These are phyloP conservation scores for Prunella strophiata DNA, from an alignment of 2,797 vertebrate genomes.

Conservation along the genomic window DNA sequence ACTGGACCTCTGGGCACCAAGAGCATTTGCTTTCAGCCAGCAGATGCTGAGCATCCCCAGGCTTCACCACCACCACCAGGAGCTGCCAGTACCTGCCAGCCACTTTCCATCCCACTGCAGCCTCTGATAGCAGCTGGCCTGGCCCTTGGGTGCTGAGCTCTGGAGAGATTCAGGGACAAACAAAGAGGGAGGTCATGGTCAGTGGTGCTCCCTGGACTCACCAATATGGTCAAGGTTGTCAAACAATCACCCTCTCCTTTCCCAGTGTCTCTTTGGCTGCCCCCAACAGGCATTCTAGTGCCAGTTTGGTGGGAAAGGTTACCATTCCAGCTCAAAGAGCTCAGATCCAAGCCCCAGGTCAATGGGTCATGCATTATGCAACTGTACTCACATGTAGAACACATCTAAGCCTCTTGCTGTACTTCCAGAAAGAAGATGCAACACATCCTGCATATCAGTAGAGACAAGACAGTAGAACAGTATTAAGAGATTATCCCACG, in stretches of 20 bases:
- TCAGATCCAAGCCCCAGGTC: neutral
- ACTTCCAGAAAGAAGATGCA: neutral
- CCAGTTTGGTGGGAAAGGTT: neutral
- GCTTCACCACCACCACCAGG: neutral
- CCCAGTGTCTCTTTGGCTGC: neutral
- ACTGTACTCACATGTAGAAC: accelerated
- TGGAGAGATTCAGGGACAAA: neutral
- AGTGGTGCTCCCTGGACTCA: neutral
- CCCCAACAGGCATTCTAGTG: neutral
- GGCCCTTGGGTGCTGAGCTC: neutral
- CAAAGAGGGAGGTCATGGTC: neutral
- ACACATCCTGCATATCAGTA: neutral
- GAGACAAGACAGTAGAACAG: neutral
- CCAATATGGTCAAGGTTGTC: neutral
- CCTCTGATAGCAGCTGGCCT: neutral
- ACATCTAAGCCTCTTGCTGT: neutral
- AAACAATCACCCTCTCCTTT: neutral
- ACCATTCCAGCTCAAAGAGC: neutral
- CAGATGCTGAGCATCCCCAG: neutral
- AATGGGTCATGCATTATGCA: accelerated
- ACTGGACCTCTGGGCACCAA: neutral
- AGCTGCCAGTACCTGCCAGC: neutral
- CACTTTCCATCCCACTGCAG: accelerated
- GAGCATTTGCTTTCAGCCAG: neutral
- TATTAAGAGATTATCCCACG: neutral